These are phyloP conservation scores for Drosophila parvula DNA, from an alignment of 1,140 invertebrate species.

Conservation along the genomic window DNA sequence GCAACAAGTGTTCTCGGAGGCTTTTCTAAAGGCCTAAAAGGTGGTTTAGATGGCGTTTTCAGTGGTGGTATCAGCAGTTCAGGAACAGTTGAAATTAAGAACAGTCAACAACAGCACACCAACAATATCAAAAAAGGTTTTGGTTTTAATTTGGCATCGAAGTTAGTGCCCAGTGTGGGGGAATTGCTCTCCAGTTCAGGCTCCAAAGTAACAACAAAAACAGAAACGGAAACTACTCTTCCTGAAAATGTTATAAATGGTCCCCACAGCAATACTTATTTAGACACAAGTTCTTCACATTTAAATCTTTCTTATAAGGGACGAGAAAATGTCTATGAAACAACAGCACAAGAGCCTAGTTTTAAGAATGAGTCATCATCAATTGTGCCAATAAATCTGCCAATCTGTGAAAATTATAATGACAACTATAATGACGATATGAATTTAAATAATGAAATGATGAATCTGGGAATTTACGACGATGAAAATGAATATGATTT, in stretches of 20 bases:
- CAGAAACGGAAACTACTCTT: constrained; percentile 1
- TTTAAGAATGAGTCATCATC: constrained; percentile 1
- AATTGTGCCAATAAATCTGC: constrained; percentile 7
- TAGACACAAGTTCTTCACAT: background rate
- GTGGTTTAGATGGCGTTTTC: constrained; percentile 71
- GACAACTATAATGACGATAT: constrained; percentile 33
- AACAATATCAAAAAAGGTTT: constrained; percentile 60
- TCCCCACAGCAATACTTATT: background rate
- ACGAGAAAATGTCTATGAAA: background rate
- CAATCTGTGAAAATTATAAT: constrained; percentile 7
- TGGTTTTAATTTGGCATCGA: constrained; percentile 72
- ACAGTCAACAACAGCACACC: constrained; percentile 2
- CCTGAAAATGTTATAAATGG: constrained; percentile 1
- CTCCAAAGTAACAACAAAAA: constrained; percentile 7
- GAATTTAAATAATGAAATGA: constrained; percentile 21
- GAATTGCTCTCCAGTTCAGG: constrained; percentile 51
- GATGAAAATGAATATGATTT: constrained; percentile 49
- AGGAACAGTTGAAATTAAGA: constrained; percentile 25
- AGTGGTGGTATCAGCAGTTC: constrained; percentile 26
- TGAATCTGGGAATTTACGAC: background rate
- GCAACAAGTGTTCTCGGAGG: constrained; percentile 67
- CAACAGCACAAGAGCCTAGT: background rate
- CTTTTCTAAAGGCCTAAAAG: constrained; percentile 76
- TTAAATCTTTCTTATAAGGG: constrained; percentile 2
- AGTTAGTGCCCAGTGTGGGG: constrained; percentile 72